phyloP scores from a whole-genome alignment of 2,888 invertebrate species.

The Melanophora roralis region DNA sequence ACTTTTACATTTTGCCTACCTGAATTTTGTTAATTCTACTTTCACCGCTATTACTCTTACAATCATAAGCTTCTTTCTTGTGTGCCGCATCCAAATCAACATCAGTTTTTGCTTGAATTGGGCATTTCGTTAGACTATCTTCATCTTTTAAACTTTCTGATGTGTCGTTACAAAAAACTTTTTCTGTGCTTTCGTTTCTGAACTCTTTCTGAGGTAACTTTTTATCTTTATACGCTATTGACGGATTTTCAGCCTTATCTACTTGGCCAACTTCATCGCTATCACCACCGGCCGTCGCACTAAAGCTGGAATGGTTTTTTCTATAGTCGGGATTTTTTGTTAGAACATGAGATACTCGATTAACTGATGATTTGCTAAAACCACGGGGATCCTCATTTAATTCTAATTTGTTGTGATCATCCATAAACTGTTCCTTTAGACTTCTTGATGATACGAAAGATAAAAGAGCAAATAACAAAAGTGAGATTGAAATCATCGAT shows the following conservation, averaged over 20 bases:
- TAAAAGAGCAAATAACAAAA: too few species aligned
- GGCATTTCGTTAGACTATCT: constrained; percentile 68
- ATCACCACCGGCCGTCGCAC: constrained; percentile 9
- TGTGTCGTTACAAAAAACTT: not conserved
- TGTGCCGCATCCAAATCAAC: not conserved
- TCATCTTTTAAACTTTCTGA: constrained; percentile 46
- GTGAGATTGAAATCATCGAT: too few species aligned
- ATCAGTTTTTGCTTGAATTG: constrained; percentile 63
- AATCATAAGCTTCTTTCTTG: constrained; percentile 8
- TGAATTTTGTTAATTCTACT: constrained; percentile 63
- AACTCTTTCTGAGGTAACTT: not conserved
- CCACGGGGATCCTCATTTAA: constrained; percentile 72
- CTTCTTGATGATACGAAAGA: constrained; percentile 63
- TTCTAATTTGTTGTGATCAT: constrained; percentile 71
- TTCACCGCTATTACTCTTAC: not conserved
- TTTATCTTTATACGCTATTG: not conserved
- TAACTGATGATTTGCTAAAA: constrained; percentile 70
- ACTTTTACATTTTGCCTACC: too few species aligned
- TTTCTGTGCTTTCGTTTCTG: not conserved
- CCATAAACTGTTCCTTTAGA: constrained; percentile 70
- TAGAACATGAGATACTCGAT: constrained; percentile 51
- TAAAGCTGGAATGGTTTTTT: too few species aligned
- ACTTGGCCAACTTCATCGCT: not conserved
- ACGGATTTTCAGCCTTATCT: constrained; percentile 13
- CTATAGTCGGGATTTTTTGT: too few species aligned